These are phyloP conservation scores for Cotesia glomerata DNA, from an alignment of 1,140 invertebrate species.

Conservation along the genomic window DNA sequence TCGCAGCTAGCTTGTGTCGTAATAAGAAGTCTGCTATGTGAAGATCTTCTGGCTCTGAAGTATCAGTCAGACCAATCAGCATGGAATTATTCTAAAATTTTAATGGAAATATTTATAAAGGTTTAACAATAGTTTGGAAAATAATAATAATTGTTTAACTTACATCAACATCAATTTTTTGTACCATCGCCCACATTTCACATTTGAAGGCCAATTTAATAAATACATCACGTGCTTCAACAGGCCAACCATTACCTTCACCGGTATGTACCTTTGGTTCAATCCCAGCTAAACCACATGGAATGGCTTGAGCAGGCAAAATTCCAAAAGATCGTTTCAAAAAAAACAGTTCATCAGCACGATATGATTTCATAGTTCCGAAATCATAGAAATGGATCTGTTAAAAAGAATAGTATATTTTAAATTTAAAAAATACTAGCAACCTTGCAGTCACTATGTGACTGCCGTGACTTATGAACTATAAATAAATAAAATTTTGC, in stretches of 20 bases:
- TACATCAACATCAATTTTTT: constrained; percentile 2
- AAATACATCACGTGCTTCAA: constrained; percentile 35
- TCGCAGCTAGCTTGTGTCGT: constrained; percentile 38
- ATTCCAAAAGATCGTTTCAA: constrained; percentile 47
- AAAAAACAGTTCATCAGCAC: constrained; percentile 43
- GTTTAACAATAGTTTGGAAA: too few relatives aligned
- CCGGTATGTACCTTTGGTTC: constrained; percentile 32
- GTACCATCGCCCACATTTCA: constrained; percentile 5
- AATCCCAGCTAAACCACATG: constrained; percentile 51
- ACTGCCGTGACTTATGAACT: too few relatives aligned
- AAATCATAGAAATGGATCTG: constrained; percentile 58
- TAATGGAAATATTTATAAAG: too few relatives aligned
- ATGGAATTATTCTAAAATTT: constrained; percentile 44
- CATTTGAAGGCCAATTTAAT: constrained; percentile 12
- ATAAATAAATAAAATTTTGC: too few relatives aligned
- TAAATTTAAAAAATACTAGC: too few relatives aligned
- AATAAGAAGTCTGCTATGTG: constrained; percentile 51
- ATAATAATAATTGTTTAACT: neutral
- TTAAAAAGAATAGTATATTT: too few relatives aligned
- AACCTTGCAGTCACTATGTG: too few relatives aligned
- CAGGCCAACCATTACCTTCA: constrained; percentile 38
- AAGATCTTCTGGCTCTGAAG: constrained; percentile 38
- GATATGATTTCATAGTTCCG: constrained; percentile 50
- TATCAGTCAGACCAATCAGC: constrained; percentile 47
- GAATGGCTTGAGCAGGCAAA: constrained; percentile 53